Conservation (phyloP, 1,140 invertebrate genomes). For the Globodera rostochiensis region DNA sequence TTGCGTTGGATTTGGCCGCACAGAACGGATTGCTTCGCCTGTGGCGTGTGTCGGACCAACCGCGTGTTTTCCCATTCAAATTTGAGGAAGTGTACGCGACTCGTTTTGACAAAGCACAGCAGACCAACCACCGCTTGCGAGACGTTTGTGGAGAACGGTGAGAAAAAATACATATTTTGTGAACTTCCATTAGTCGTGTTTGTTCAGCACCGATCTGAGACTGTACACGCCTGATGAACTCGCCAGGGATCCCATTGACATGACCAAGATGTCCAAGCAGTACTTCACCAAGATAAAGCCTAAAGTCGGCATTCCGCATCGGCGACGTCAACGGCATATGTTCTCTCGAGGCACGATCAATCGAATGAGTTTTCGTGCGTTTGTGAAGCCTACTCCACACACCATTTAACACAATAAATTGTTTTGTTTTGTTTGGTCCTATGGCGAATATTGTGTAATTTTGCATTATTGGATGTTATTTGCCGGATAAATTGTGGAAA, state of each 20-base stretch:
- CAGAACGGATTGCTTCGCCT: slow-evolving; percentile 51
- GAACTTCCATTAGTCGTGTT: slow-evolving; percentile 3
- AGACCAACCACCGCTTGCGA: slow-evolving; percentile 41
- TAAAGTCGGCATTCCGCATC: slow-evolving; percentile 51
- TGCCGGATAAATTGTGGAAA: neutral
- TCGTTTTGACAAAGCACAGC: slow-evolving; percentile 21
- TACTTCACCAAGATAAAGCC: slow-evolving; percentile 51
- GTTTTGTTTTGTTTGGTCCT: neutral
- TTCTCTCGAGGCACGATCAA: slow-evolving; percentile 60
- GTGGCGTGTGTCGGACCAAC: slow-evolving; percentile 46
- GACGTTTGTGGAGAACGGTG: slow-evolving; percentile 44
- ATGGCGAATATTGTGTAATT: too few species aligned
- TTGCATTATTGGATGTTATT: slow-evolving; percentile 12
- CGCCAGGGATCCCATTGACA: slow-evolving; percentile 51
- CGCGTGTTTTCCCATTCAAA: slow-evolving; percentile 41
- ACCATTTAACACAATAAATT: slow-evolving; percentile 17
- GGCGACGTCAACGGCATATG: slow-evolving; percentile 49
- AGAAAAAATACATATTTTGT: slow-evolving; percentile 12
- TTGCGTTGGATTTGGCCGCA: slow-evolving; percentile 61
- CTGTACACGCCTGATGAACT: slow-evolving; percentile 45
- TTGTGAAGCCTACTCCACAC: slow-evolving; percentile 52
- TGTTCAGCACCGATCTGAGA: slow-evolving; percentile 53
- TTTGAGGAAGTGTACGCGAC: slow-evolving; percentile 28
- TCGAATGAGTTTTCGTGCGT: slow-evolving; percentile 46
- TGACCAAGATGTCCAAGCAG: slow-evolving; percentile 45